Conservation (phyloP, 2,888 invertebrate genomes). For the Heliconius ethilla region DNA sequence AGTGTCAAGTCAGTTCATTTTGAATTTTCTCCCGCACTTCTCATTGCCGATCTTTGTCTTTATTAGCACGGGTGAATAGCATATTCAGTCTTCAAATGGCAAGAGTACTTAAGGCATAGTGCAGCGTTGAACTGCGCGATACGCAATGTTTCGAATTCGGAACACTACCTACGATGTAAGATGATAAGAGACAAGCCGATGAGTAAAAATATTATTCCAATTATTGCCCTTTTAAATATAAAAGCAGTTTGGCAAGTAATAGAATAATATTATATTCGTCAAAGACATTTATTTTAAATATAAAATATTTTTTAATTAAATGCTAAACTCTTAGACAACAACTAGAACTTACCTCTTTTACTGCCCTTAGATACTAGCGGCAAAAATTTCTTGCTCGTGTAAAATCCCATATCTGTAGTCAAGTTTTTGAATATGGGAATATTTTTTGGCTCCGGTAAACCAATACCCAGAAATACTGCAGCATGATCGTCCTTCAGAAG, state of each 20-base stretch:
- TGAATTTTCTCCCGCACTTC: too few species aligned
- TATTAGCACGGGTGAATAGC: too few species aligned
- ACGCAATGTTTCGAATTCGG: too few species aligned
- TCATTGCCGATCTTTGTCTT: too few species aligned
- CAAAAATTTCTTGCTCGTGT: conserved; percentile 96
- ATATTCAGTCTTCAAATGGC: too few species aligned
- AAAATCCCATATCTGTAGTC: conserved; percentile 92
- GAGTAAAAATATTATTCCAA: neutral
- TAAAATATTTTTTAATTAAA: too few species aligned
- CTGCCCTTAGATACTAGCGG: conserved; percentile 94
- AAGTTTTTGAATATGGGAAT: conserved; percentile 89
- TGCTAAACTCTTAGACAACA: neutral
- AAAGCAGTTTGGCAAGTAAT: neutral
- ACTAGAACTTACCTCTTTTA: conserved; percentile 85
- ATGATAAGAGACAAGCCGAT: neutral
- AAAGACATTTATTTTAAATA: too few species aligned
- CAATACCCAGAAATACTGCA: conserved; percentile 93
- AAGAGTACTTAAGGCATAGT: too few species aligned
- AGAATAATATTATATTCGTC: too few species aligned
- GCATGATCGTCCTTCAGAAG: conserved; percentile 86
- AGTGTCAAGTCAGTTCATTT: too few species aligned
- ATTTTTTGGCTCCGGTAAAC: conserved; percentile 94
- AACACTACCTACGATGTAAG: too few species aligned
- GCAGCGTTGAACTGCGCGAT: too few species aligned
- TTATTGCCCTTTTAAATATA: neutral